phyloP scores from a whole-genome alignment of 2,113 vertebrate species.

The Megaleporinus macrocephalus region DNA sequence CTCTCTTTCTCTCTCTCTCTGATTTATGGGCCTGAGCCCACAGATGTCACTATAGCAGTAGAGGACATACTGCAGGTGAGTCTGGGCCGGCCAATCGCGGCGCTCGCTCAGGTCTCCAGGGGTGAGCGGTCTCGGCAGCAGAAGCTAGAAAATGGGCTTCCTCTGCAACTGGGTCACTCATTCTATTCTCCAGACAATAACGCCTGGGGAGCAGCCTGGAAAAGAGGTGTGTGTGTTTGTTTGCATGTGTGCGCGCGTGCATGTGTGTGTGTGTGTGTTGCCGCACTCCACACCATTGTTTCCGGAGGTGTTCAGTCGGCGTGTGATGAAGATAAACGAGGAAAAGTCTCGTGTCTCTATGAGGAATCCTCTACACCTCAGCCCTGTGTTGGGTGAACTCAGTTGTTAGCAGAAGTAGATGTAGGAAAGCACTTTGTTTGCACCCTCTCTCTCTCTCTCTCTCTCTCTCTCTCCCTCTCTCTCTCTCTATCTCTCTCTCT shows the following conservation, averaged over 20 bases:
- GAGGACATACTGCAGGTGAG: slow-evolving; percentile 61
- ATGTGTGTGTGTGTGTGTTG: slow-evolving; percentile 23
- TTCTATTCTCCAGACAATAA: slow-evolving; percentile 57
- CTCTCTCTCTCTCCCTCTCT: slow-evolving; percentile 31
- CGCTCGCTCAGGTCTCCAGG: slow-evolving; percentile 48
- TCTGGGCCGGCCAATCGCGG: slow-evolving; percentile 53
- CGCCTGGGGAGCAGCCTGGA: slow-evolving; percentile 37
- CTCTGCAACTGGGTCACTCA: slow-evolving; percentile 77
- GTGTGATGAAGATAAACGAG: slow-evolving; percentile 32
- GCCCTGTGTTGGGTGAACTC: slow-evolving; percentile 10
- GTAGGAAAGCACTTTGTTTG: slow-evolving; percentile 31
- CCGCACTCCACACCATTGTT: background rate
- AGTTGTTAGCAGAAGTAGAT: slow-evolving; percentile 25
- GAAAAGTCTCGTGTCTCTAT: background rate
- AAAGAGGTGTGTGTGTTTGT: slow-evolving; percentile 26
- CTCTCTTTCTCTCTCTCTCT: slow-evolving; percentile 22
- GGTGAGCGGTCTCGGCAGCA: slow-evolving; percentile 48
- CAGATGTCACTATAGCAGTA: slow-evolving; percentile 56
- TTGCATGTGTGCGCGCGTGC: slow-evolving; percentile 4
- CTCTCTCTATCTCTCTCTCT: slow-evolving; percentile 35
- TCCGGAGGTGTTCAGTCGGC: background rate
- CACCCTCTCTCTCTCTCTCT: slow-evolving; percentile 29
- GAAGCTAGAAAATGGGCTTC: slow-evolving; percentile 62
- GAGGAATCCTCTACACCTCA: too few relatives aligned
- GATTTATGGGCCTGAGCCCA: slow-evolving; percentile 55